Base-by-base conservation (phyloP, 2,797 vertebrate genomes). In the Xerus rutilus region DNA sequence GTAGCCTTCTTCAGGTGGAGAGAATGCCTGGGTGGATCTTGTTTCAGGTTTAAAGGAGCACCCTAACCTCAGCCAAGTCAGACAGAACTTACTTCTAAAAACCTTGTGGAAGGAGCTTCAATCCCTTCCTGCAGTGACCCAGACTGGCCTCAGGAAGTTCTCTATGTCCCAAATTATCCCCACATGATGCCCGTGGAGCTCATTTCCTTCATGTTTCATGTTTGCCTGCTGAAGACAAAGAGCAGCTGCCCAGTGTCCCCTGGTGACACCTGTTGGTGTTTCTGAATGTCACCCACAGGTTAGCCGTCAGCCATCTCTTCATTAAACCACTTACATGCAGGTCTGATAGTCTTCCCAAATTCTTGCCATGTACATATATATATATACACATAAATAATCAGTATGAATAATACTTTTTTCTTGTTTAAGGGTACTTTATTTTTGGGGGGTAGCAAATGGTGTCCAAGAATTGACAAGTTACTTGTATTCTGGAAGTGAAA, bases 101-200 rank as follows among this genome's bases (percentile, higher is more conserved):
- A 82, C 72, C 54, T 54, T 12, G 35, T 91, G 59, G 83, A 69
- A 70, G 72, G 52, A 84, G 73, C 76, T 49, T 67, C 85, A 14
- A 35, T 85, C 57, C 15, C 39, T 95, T 86, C 85, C 76, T 35
- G 45, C 49, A 43, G 73, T 65, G 92, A 88, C 81, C 79, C 85
- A 64, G 84, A 74, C 87, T 78, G 92, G 87, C 64, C 43, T 35
- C 69, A 77, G 82, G 92, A 97, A 94, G 92, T 83, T 69, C 96
- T 96, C 94, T 82, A 57, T 74, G 95, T 82, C 82, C 88, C 65
- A 96, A 95, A 97, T 97, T 78, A 95, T 88, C 94, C 69, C 96
- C 92, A 64, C 84, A 79, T 91, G 93, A 91, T 62, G 21, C 78
- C 9, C 18, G 85, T 93, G 59, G 86, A 77, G 35, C 62, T 45